These are phyloP conservation scores for Brachyopa scutellaris DNA, from an alignment of 2,888 invertebrate species.

Conservation along the genomic window DNA sequence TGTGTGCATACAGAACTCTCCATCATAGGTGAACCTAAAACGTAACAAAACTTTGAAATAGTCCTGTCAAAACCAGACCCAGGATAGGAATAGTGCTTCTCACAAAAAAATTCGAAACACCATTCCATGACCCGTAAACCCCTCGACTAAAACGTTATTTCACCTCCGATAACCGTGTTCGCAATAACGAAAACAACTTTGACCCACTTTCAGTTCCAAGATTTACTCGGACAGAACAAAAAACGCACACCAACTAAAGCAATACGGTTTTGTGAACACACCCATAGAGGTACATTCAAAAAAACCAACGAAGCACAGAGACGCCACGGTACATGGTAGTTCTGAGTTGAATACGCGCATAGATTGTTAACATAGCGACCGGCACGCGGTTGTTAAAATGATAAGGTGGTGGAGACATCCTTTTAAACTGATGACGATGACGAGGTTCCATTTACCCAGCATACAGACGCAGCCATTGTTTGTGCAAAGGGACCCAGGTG, in stretches of 20 bases:
- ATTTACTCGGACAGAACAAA: neutral
- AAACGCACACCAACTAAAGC: too few relatives aligned
- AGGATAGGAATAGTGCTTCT: neutral
- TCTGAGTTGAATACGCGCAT: neutral
- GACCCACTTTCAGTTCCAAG: constrained; percentile 1
- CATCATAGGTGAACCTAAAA: neutral
- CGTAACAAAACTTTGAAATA: neutral
- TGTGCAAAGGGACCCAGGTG: constrained; percentile 26
- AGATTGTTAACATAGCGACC: neutral
- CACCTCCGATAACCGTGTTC: neutral
- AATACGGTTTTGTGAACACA: neutral
- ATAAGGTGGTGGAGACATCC: constrained; percentile 5
- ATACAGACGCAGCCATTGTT: too few relatives aligned
- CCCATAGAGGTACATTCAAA: neutral
- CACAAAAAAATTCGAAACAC: neutral
- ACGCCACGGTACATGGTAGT: neutral
- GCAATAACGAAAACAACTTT: neutral
- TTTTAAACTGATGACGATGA: neutral
- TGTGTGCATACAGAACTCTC: neutral
- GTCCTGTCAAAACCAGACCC: constrained; percentile 7
- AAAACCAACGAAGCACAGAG: neutral
- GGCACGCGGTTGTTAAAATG: constrained; percentile 3
- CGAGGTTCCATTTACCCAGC: too few relatives aligned
- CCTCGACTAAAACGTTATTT: neutral
- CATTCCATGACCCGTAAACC: neutral